These are phyloP conservation scores for Thinocorus orbignyianus DNA, from an alignment of 2,113 vertebrate genomes.

Conservation along the genomic window DNA sequence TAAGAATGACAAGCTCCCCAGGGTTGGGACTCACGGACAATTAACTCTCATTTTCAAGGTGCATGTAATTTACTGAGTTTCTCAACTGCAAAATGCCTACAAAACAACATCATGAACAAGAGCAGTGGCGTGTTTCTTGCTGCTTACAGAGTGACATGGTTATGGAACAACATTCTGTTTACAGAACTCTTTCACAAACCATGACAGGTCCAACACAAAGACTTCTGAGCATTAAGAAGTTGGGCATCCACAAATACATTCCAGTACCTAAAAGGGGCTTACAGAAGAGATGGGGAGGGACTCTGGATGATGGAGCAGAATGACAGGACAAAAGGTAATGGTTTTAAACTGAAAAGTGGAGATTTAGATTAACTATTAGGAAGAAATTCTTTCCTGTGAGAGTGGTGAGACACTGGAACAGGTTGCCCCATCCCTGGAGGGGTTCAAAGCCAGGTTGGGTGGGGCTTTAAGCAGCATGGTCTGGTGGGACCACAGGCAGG, in stretches of 20 bases:
- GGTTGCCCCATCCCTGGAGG: no score
- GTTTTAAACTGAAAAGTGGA: no score
- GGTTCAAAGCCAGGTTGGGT: no score
- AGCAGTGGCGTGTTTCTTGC: not conserved
- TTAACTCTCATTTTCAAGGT: not conserved
- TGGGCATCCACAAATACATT: not conserved
- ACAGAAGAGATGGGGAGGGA: no score
- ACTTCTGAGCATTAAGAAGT: not conserved
- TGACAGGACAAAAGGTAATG: no score
- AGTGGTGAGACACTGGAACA: no score
- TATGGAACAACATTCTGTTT: not conserved
- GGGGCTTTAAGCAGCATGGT: no score
- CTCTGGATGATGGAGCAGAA: no score
- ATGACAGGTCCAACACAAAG: not conserved
- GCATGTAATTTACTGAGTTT: not conserved
- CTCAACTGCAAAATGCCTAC: not conserved
- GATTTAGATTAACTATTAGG: no score
- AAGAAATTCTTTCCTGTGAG: no score
- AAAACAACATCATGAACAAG: not conserved
- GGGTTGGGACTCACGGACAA: not conserved
- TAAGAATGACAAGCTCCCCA: not conserved
- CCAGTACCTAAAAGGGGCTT: no score
- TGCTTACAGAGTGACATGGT: not conserved
- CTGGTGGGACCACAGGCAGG: no score
- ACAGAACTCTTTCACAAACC: not conserved